Percentiles rank a stretch among this genome's conserved stretches.
phyloP scores from a whole-genome alignment of 2,888 invertebrate species.

The Geophilus truncorum region DNA sequence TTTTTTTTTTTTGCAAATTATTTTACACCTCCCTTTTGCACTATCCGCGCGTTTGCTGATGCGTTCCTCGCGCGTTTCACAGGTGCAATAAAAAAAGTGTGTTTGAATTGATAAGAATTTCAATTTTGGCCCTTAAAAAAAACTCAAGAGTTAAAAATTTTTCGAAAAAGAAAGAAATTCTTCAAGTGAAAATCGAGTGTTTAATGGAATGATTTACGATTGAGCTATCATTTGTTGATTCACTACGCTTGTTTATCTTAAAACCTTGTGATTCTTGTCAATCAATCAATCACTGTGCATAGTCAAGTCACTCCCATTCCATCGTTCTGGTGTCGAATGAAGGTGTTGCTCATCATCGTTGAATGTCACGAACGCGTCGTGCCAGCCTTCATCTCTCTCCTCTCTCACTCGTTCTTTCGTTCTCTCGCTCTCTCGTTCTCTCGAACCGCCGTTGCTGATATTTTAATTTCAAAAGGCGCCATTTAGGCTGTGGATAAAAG shows the following conservation, averaged over 20 bases:
- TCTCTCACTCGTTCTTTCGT: not conserved
- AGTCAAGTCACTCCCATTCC: not conserved
- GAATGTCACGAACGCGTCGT: not conserved
- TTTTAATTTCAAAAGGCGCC: constrained; percentile 11
- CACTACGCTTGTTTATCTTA: not conserved
- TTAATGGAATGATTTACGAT: not conserved
- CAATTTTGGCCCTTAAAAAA: not conserved
- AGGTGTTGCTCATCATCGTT: constrained; percentile 16
- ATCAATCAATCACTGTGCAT: not conserved
- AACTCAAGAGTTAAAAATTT: not conserved
- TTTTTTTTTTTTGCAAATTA: not conserved
- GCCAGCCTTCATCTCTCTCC: not conserved
- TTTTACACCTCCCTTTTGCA: not conserved
- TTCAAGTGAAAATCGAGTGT: not conserved
- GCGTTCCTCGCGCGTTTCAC: not conserved
- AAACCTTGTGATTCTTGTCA: not conserved
- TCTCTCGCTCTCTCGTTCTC: not conserved
- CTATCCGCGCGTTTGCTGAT: not conserved
- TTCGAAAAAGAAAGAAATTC: not conserved
- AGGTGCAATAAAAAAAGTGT: not conserved
- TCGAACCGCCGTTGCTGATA: constrained; percentile 2
- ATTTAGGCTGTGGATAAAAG: not conserved
- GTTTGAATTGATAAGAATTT: not conserved
- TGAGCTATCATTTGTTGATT: not conserved
- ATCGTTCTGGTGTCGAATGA: not conserved